Conservation (phyloP, 2,888 invertebrate species). For the Anoncus sp. region DNA sequence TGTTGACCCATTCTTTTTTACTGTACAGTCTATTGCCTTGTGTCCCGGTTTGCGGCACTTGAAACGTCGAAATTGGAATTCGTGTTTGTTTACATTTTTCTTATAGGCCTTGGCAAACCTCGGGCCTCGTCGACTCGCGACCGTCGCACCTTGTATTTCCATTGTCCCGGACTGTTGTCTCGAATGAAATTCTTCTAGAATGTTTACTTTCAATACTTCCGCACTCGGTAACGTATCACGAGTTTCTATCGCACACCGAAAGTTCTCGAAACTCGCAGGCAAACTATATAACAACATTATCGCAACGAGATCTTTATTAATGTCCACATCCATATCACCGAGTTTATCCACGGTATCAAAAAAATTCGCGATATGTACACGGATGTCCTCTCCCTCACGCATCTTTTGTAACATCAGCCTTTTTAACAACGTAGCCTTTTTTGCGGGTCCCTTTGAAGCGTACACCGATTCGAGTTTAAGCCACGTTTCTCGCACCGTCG, state of each 20-base stretch:
- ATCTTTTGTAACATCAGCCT: constrained; percentile 74
- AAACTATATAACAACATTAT: constrained; percentile 77
- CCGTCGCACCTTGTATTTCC: neutral
- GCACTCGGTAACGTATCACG: constrained; percentile 73
- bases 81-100: constrained; percentile 42
- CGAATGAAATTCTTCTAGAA: constrained; percentile 73
- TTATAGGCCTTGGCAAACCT: too few species aligned
- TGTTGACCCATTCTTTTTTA: too few species aligned
- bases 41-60: too few species aligned
- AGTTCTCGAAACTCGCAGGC: constrained; percentile 74
- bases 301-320: constrained; percentile 73
- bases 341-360: constrained; percentile 77
- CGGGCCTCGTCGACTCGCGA: neutral
- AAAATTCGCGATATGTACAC: constrained; percentile 75
- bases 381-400: constrained; percentile 73
- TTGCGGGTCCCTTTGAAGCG: constrained; percentile 78
- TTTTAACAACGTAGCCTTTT: constrained; percentile 80
- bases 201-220: constrained; percentile 73
- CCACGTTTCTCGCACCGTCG: constrained; percentile 17
- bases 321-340: constrained; percentile 72
- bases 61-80: constrained; percentile 14
- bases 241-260: constrained; percentile 77
- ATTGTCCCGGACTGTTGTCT: constrained; percentile 54
- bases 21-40: too few species aligned
- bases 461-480: constrained; percentile 64